Evolutionary conservation across 2,113 vertebrate species (phyloP).

Genomic region (Pyrgilauda ruficollis): DNA sequence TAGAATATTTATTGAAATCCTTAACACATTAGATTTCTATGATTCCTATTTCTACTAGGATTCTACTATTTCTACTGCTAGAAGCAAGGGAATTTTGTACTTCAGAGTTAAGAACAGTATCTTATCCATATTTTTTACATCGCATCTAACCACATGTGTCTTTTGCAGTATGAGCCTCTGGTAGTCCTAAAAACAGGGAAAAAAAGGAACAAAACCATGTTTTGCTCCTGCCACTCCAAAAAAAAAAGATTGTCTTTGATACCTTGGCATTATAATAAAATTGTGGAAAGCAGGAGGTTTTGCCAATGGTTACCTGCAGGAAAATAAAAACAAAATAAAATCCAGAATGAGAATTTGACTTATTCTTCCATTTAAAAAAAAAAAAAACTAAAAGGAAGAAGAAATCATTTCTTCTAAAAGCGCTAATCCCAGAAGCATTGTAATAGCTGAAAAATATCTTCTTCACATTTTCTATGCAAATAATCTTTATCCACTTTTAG

Average conservation of each 20-base stretch:
- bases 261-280: not conserved
- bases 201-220: not conserved
- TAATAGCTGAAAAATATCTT: slow-evolving; percentile 54
- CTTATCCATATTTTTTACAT: not conserved
- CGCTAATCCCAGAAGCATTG: slow-evolving; percentile 19
- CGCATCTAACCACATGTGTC: not conserved
- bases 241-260: not conserved
- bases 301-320: not conserved
- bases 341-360: not conserved
- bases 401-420: not conserved
- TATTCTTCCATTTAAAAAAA: not conserved
- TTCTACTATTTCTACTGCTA: not conserved
- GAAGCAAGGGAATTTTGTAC: not conserved
- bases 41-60: not conserved
- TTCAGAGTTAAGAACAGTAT: not conserved
- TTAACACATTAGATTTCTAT: not conserved
- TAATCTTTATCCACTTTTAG: slow-evolving; percentile 53
- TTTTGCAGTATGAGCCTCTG: not conserved
- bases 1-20: not conserved
- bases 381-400: slow-evolving; percentile 9
- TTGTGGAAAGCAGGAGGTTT: not conserved
- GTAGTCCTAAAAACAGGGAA: not conserved
- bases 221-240: not conserved
- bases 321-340: not conserved
- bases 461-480: slow-evolving; percentile 45